A percentile compares a stretch with the other conserved stretches of the same genome.
phyloP scores from a whole-genome alignment of 2,113 vertebrate genomes.

The Psittacus erithacus region DNA sequence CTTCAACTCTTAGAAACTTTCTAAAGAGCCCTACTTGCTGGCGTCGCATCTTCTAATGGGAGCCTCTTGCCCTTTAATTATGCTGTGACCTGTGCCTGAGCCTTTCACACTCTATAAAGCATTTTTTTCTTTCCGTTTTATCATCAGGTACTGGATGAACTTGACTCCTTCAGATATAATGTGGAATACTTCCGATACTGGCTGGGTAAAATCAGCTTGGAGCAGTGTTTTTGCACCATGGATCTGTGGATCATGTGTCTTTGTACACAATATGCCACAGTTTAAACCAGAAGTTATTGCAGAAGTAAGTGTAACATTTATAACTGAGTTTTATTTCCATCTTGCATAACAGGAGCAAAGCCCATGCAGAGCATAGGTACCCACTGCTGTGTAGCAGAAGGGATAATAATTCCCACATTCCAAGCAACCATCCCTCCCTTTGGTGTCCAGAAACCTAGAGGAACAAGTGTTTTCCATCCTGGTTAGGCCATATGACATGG shows the following conservation, averaged over 20 bases:
- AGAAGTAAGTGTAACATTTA: constrained; percentile 62
- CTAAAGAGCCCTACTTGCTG: not conserved
- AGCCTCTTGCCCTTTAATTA: not conserved
- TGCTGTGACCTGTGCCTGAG: not conserved
- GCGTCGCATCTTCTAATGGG: not conserved
- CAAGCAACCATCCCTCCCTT: not conserved
- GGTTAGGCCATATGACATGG: not conserved
- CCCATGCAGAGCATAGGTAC: not conserved
- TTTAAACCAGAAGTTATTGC: constrained; percentile 73
- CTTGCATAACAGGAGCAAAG: not conserved
- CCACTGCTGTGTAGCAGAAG: not conserved
- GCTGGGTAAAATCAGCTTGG: constrained; percentile 84
- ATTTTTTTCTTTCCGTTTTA: not conserved
- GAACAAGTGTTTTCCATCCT: not conserved
- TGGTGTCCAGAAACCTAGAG: not conserved
- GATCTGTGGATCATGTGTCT: constrained; percentile 81
- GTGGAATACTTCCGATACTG: constrained; percentile 85
- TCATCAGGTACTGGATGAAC: constrained; percentile 76
- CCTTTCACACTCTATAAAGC: not conserved
- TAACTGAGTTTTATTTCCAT: not conserved
- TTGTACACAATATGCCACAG: constrained; percentile 75
- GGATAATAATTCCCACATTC: not conserved
- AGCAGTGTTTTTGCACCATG: constrained; percentile 79
- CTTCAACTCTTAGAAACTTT: not conserved
- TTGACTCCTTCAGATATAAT: constrained; percentile 77